Conservation (phyloP, 2,888 invertebrate species). For the Dioctria rufipes region DNA sequence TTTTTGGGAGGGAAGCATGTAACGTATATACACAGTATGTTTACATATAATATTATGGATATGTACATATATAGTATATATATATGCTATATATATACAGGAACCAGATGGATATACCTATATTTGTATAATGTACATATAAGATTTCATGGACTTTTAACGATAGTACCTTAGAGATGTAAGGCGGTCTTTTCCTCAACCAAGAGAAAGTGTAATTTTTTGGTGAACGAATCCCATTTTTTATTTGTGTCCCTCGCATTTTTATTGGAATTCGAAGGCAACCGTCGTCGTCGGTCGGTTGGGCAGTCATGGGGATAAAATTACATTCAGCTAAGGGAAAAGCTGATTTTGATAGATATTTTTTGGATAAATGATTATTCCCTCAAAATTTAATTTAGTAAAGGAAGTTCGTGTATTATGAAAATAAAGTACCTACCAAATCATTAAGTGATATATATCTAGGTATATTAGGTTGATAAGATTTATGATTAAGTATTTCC, state of each 20-base stretch:
- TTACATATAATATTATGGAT: slow-evolving; percentile 17
- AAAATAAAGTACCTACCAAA: slow-evolving; percentile 20
- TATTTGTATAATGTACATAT: neutral
- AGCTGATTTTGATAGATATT: slow-evolving; percentile 57
- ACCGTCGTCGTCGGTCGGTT: slow-evolving; percentile 18
- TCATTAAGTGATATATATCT: slow-evolving; percentile 6
- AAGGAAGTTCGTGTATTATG: slow-evolving; percentile 52
- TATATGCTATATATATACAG: neutral
- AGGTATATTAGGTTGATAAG: no score
- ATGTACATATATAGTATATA: neutral
- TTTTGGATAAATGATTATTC: slow-evolving; percentile 49
- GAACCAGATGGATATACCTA: neutral
- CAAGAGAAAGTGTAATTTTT: slow-evolving; percentile 53
- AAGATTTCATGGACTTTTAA: slow-evolving; percentile 52
- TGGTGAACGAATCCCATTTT: slow-evolving; percentile 57
- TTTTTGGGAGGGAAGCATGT: slow-evolving; percentile 25
- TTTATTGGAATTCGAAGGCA: slow-evolving; percentile 49
- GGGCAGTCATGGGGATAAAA: slow-evolving; percentile 54
- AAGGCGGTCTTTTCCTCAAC: neutral
- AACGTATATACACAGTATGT: slow-evolving; percentile 4
- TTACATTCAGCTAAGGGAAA: slow-evolving; percentile 43
- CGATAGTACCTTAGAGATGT: slow-evolving; percentile 32
- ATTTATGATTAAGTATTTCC: no score
- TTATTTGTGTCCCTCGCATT: slow-evolving; percentile 54
- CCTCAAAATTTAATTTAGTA: slow-evolving; percentile 57